Evolutionary conservation across 92 coral and sea anemone genomes (phyloP), one percentile per base, ranked within the genome.

Genomic region (Phymanthus crucifer): DNA sequence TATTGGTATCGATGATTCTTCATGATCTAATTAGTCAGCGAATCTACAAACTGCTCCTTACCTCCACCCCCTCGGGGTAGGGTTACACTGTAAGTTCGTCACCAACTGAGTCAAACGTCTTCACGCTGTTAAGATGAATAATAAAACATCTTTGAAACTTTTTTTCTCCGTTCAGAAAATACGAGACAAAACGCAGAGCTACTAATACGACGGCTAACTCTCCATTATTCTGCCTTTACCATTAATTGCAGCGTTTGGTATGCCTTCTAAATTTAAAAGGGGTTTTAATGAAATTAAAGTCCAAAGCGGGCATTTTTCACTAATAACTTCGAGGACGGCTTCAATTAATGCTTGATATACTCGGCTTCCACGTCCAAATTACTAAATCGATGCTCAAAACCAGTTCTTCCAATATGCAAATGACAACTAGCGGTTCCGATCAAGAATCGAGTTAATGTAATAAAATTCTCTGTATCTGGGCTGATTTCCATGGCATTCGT

Each of bases 61-160:
- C 64, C 64, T 11, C n/a, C 64, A 26, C 64, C 64, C 64, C 14
- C 24, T 54, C 64, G 27, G 64, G 64, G 27, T 27, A 27, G 66
- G 66, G 24, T 7, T 8, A 6, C 17, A 10, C 32, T 27, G 16
- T 13, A 18, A 8, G 18, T 27, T 61, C 26, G 68, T 26, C 34
- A 24, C 68, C 68, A 29, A 27, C 0, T 4, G 11, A 27, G 16
- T 61, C 9, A 61, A 27, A 61, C 68, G 68, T 24, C 29, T 61
- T 27, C 68, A 61, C 29, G 68, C 68, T 61, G 68, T 29, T 61
- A 24, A 8, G 6, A 61, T 61, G 68, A 61, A 61, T 61, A 61
- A 29, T 34, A 4, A 6, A 29, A 61, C 68, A 29, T 33, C 68
- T 12, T 61, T 61, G 35, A 11, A 27, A 61, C 32, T 61, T 61